These are phyloP conservation scores for Acanthiza pusilla DNA, from an alignment of 2,797 vertebrate species.

Conservation along the genomic window DNA sequence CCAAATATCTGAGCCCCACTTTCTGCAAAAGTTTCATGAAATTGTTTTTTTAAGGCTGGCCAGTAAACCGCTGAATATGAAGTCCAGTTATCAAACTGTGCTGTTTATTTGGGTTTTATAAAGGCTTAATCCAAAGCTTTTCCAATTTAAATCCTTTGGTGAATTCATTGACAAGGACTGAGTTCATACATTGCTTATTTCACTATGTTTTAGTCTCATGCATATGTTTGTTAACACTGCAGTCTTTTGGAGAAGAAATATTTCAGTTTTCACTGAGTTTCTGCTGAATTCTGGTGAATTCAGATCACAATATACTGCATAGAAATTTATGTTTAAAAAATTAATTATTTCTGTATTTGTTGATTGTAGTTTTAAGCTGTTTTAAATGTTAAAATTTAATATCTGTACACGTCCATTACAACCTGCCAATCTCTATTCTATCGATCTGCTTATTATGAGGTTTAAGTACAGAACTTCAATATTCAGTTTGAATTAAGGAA, in stretches of 20 bases:
- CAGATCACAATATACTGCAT: background rate
- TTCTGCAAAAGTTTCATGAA: background rate
- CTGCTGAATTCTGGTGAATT: background rate
- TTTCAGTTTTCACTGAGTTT: background rate
- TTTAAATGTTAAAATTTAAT: background rate
- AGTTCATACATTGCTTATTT: background rate
- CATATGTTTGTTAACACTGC: background rate
- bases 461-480: background rate
- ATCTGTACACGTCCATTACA: background rate
- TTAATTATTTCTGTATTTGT: fast-evolving
- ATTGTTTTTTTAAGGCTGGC: background rate
- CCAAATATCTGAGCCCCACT: background rate
- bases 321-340: background rate
- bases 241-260: background rate
- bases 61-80: background rate
- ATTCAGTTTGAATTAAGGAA: background rate
- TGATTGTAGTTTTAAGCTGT: background rate
- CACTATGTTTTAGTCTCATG: background rate
- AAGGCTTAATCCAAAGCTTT: background rate
- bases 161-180: background rate
- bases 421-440: background rate
- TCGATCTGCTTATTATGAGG: background rate
- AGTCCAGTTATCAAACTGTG: background rate
- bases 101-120: background rate
- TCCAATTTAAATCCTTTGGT: background rate